These are phyloP conservation scores for Bombus haemorrhoidalis DNA, from an alignment of 1,140 invertebrate genomes.

Conservation along the genomic window DNA sequence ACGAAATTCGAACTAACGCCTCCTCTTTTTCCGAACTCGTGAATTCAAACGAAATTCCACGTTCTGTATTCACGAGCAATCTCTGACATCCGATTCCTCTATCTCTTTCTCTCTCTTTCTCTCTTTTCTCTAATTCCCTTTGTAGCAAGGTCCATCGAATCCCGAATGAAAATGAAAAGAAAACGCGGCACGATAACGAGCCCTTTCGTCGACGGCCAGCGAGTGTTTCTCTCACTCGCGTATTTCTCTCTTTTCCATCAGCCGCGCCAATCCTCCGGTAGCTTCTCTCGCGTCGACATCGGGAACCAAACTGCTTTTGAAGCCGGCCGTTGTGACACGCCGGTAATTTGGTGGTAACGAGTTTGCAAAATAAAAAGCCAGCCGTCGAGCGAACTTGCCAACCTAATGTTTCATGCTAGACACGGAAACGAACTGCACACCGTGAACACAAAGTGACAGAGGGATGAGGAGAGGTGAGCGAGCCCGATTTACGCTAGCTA, in stretches of 20 bases:
- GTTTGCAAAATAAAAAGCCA: slow-evolving; percentile 49
- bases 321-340: slow-evolving; percentile 31
- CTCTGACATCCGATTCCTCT: too few species aligned
- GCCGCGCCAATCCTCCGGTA: too few species aligned
- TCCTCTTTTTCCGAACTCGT: too few species aligned
- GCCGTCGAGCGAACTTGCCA: slow-evolving; percentile 4
- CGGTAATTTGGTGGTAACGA: slow-evolving; percentile 54
- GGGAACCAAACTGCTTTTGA: slow-evolving; percentile 31
- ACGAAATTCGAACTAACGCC: background rate
- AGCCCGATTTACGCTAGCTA: slow-evolving; percentile 7
- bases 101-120: background rate
- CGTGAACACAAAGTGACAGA: background rate
- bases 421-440: background rate
- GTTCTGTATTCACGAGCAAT: background rate
- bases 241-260: background rate
- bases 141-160: background rate
- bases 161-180: slow-evolving; percentile 8
- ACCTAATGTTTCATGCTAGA: slow-evolving; percentile 43
- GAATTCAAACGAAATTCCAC: background rate
- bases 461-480: too few species aligned
- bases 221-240: background rate
- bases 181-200: slow-evolving; percentile 43
- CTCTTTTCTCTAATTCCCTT: background rate
- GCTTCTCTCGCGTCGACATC: background rate
- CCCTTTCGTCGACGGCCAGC: background rate